Conservation (phyloP, 2,888 invertebrate genomes). For the Euzetes globulus region DNA sequence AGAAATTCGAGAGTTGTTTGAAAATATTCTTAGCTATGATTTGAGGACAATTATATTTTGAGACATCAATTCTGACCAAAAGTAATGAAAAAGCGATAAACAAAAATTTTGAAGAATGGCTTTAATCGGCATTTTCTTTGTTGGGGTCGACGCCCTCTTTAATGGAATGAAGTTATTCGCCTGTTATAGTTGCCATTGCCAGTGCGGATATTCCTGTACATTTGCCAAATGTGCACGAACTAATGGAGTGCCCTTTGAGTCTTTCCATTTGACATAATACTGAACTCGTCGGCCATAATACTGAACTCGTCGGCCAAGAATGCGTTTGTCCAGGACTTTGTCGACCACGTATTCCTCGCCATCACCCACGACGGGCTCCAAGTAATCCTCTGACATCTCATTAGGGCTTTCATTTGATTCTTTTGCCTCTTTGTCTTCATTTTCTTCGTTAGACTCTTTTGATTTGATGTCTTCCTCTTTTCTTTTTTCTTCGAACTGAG, state of each 20-base stretch:
- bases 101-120: neutral
- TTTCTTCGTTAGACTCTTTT: neutral
- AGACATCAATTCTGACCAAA: neutral
- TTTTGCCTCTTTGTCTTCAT: neutral
- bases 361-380: conserved; percentile 60
- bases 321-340: conserved; percentile 77
- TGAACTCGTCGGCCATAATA: too few species aligned
- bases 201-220: too few species aligned
- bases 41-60: neutral
- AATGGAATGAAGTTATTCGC: conserved; percentile 46
- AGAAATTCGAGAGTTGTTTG: too few species aligned
- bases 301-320: too few species aligned
- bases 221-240: conserved; percentile 50
- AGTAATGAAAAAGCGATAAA: neutral
- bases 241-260: conserved; percentile 57
- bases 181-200: conserved; percentile 51
- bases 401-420: neutral
- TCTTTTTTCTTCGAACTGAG: neutral
- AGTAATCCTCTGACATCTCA: conserved; percentile 38
- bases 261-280: conserved; percentile 14
- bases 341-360: conserved; percentile 75
- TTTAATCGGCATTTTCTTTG: conserved; percentile 9
- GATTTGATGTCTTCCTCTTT: neutral
- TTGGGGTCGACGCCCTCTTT: conserved; percentile 20
- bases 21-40: too few species aligned